Conservation (phyloP, 2,113 vertebrate species). For the pig (Sus scrofa) region DNA sequence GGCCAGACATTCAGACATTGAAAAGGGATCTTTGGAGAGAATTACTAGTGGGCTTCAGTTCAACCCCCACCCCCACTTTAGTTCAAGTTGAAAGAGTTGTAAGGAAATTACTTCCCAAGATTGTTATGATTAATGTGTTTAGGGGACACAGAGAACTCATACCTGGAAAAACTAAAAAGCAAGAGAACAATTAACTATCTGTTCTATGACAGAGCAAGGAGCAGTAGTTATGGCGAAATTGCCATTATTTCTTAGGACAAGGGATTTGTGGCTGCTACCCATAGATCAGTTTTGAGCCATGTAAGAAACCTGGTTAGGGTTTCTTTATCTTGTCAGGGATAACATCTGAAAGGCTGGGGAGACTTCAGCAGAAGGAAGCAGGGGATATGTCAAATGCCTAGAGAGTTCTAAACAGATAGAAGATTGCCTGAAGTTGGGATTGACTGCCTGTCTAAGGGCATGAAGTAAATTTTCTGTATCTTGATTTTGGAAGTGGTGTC, state of each 20-base stretch:
- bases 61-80: neutral
- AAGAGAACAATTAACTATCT: neutral
- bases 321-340: constrained; percentile 15
- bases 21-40: neutral
- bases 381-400: neutral
- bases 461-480: neutral
- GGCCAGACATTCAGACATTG: constrained; percentile 5
- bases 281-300: neutral
- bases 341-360: neutral
- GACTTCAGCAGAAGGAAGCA: neutral
- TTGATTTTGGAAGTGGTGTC: constrained; percentile 38
- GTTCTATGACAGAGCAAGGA: neutral
- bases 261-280: neutral
- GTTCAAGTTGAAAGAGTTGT: neutral
- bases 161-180: constrained; percentile 21
- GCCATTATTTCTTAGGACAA: neutral
- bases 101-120: neutral
- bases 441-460: neutral
- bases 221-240: neutral
- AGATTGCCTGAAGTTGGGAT: neutral
- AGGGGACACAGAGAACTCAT: neutral
- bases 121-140: neutral
- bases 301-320: neutral
- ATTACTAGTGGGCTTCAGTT: constrained; percentile 17
- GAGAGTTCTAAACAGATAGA: neutral